Percentiles rank a stretch among this genome's conserved stretches.
These are phyloP conservation scores for Schizopygopsis pylzovi DNA, from an alignment of 2,797 vertebrate genomes.

Conservation along the genomic window DNA sequence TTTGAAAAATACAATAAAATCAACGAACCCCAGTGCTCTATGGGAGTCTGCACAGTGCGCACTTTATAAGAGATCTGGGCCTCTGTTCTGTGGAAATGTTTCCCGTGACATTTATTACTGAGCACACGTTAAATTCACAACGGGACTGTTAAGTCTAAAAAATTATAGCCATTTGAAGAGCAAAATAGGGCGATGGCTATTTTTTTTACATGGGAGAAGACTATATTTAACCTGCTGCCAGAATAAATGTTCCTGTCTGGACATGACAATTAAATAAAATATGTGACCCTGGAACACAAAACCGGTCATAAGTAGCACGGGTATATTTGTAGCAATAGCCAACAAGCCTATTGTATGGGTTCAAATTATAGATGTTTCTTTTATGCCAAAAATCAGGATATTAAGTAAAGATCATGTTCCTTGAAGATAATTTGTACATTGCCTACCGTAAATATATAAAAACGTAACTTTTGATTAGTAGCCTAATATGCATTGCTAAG, in stretches of 20 bases:
- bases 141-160: not conserved
- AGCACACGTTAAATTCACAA: slow-evolving; percentile 1
- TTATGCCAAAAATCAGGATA: too few species aligned
- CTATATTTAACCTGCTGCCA: not conserved
- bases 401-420: too few species aligned
- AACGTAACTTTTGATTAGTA: too few species aligned
- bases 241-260: not conserved
- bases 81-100: slow-evolving; percentile 17
- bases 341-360: too few species aligned
- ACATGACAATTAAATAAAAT: not conserved
- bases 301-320: too few species aligned
- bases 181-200: not conserved
- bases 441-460: too few species aligned
- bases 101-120: slow-evolving; percentile 12
- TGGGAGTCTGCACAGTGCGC: not conserved
- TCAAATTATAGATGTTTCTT: too few species aligned
- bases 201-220: not conserved
- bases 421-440: too few species aligned
- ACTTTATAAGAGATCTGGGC: not conserved
- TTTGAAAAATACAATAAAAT: not conserved
- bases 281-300: too few species aligned
- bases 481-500: too few species aligned
- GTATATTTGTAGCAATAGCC: too few species aligned
- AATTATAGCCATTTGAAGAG: not conserved
- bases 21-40: not conserved